Evolutionary conservation across 2,113 vertebrate species (phyloP).

Genomic region (Tricholaema leucomelas): DNA sequence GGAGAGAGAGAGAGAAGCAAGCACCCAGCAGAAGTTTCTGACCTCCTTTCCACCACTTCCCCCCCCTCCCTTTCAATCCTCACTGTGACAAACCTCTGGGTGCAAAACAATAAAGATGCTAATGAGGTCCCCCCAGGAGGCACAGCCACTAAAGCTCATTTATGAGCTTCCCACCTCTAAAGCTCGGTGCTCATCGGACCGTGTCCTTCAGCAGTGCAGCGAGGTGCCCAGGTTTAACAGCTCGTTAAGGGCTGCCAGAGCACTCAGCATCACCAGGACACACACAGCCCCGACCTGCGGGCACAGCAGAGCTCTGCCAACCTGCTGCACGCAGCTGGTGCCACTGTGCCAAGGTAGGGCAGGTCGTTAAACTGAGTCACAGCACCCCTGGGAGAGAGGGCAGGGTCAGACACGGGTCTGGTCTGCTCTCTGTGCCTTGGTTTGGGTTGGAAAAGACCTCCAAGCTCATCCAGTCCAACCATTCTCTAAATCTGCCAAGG

Average conservation of each 20-base stretch:
- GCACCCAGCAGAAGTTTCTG: neutral
- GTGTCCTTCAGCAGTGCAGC: neutral
- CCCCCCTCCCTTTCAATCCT: neutral
- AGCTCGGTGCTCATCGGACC: neutral
- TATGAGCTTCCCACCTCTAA: constrained; percentile 56
- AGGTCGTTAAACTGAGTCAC: neutral
- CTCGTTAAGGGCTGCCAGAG: neutral
- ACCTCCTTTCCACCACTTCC: neutral
- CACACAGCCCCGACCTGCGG: neutral
- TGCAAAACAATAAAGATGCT: constrained; percentile 78
- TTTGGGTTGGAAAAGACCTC: neutral
- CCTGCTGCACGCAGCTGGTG: neutral
- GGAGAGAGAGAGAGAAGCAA: neutral
- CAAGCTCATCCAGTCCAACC: too few species aligned
- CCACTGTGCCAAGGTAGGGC: fast-evolving
- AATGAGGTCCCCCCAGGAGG: constrained; percentile 41
- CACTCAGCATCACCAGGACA: neutral
- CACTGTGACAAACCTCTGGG: constrained; percentile 63
- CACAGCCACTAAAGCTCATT: constrained; percentile 28
- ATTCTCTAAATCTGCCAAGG: too few species aligned
- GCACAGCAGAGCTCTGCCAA: neutral
- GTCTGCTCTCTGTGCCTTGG: neutral
- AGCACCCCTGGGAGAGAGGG: neutral
- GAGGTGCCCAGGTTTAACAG: neutral
- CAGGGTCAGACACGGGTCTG: fast-evolving